Conservation (phyloP, 1,140 invertebrate genomes). For the Ctenoplectra terminalis region DNA sequence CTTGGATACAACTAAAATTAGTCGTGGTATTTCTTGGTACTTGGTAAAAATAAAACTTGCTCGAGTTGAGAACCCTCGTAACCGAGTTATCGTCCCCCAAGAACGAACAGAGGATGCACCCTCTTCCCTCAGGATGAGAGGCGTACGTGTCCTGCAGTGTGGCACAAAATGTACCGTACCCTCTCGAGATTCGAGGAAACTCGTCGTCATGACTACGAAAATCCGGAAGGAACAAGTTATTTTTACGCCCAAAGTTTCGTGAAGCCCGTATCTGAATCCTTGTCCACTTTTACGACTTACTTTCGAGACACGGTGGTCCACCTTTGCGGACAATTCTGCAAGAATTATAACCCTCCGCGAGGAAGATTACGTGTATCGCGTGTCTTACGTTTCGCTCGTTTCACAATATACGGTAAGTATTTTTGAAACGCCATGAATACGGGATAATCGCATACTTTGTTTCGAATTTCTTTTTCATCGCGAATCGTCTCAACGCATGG, state of each 20-base stretch:
- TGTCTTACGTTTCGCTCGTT: neutral
- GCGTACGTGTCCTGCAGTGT: conserved; percentile 69
- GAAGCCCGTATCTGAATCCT: neutral
- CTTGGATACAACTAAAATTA: neutral
- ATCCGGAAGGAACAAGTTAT: conserved; percentile 59
- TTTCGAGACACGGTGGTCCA: neutral
- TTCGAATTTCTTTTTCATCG: too few relatives aligned
- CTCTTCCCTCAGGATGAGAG: conserved; percentile 61
- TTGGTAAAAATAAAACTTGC: conserved; percentile 4
- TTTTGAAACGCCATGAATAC: neutral
- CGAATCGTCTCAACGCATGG: too few relatives aligned
- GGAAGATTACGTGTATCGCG: neutral
- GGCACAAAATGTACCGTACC: conserved; percentile 55
- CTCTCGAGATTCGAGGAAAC: conserved; percentile 69
- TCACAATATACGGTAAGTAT: neutral
- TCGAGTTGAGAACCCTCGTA: conserved; percentile 70
- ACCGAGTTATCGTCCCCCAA: conserved; percentile 73
- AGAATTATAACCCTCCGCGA: neutral
- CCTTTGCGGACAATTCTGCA: neutral
- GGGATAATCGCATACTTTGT: neutral
- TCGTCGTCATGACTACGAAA: conserved; percentile 65
- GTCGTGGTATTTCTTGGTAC: neutral
- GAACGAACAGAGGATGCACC: conserved; percentile 64
- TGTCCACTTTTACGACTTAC: neutral
- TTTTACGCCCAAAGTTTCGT: conserved; percentile 46